Base-by-base conservation (phyloP, 2,113 vertebrate genomes). In the Greenwoodochromis staneri region DNA sequence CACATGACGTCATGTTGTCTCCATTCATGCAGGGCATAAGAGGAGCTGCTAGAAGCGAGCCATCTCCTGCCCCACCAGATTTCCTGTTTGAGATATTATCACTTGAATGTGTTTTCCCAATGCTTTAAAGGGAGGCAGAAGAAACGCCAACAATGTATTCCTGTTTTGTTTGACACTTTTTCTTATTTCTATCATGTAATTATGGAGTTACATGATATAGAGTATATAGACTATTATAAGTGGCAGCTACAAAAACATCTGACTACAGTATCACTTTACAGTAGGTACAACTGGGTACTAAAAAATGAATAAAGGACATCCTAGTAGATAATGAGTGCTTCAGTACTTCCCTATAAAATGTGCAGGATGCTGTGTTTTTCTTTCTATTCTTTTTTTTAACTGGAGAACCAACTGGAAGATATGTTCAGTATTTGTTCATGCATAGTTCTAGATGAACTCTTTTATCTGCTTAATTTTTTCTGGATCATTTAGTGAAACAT, bases 1-100 rank as follows among this genome's bases (percentile, higher is more conserved):
- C 94, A 94, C 93, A 92, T 97, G 96, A 97, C 92, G 59, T 85
- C 86, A 87, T 24, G 45, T 85, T 89, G 82, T 87, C 88, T 95
- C 88, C 87, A 92, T 94, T 92, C 86, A 89, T 89, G 85, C n/a
- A 3, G 38, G 55, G 34, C 34, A 57, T 5, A 29, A 81, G 85
- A 88, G 85, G 42, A 86, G 76, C 84, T 61, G 78, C 82, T 71
- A 8, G 4, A 24, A 61, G 24, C 61, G 59, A 42, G 27, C 16
- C 29, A 8, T 59, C 10, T 38, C 17, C 27, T 29, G 14, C 9
- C 16, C 16, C 59, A 5, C 3, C 27, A n/a, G 31, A 10, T 83
- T 63, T 76, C 27, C 69, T 71, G 16, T 29, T 76, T 29, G 42
- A 76, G 71, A 29, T 12, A 27, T 5, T 29, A 29, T 40, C 34